Evolutionary conservation across 35 echinoderm and acorn worm genomes (phyloP), one percentile per base, ranked within the genome.

Genomic region (Heliocidaris erythrogramma): DNA sequence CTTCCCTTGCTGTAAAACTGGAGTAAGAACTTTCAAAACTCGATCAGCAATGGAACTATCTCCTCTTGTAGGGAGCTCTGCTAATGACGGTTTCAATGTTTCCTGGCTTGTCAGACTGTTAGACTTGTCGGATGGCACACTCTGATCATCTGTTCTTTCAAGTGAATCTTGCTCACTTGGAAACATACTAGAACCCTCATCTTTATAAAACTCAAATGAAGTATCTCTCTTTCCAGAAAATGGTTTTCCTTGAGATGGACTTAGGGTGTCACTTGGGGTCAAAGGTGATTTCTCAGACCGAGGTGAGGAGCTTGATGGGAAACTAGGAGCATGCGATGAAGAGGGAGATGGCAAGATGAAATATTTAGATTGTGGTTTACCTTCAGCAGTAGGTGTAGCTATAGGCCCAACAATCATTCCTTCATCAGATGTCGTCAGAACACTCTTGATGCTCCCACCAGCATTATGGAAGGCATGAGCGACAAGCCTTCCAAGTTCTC

Each of bases 381-480:
- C 96, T n/a, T 93, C 93, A 69, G 98, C 85, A 49, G 98, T 99
- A 92, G 98, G 98, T 31, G 98, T 99, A 89, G 98, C 96, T 92
- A 99, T 99, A 48, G 98, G 98, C 96, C 98, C 98, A 24, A 99
- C 95, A 86, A 99, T 96, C 48, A 99, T 92, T 85, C 94, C 94
- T 7, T 96, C 98, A 92, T 96, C 93, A 32, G 98, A 97, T 17
- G 98, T 95, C n/a, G 95, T 96, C 35, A 99, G 88, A 56, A 99
- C 85, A 65, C 96, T 99, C 60, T 99, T 94, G 30, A 99, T 95
- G 56, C 96, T 99, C 18, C 98, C 98, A 94, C 98, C 98, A 92
- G 98, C 98, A 99, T 99, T 99, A 47, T 97, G 96, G 84, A 99
- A 99, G 32, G 98, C 98, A 95, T 99, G 98, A 49, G 98, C 98